Base-by-base conservation (phyloP, 2,888 invertebrate genomes). In the Drosophila lutescens region DNA sequence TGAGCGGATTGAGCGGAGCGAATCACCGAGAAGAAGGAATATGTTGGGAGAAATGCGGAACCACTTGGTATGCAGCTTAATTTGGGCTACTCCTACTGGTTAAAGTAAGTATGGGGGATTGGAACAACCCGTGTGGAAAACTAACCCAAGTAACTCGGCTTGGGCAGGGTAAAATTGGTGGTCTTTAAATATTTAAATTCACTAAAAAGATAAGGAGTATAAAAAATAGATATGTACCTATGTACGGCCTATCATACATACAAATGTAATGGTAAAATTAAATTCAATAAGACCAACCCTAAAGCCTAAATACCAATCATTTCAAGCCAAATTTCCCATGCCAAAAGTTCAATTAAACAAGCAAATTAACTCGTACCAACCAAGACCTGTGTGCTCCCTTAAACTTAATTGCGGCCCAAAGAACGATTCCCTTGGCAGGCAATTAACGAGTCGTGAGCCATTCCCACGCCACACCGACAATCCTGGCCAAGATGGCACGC, bases 381-480 rank as follows among this genome's bases (percentile, higher is more conserved):
- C 5, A 26, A 46, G 44, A 20, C n/a, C 46, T 15, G 3, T 9
- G 23, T 9, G 23, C 62, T 62, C 62, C 62, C 63, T 50, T 32
- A 12, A n/a, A 50, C 13, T 59, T 44, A 60, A 57, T 60, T 60
- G 36, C 43, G 1, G 8, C 23, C 8, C 23, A 23, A 36, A 50
- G 65, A 61, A 61, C 66, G 34, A 30, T 63, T 60, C 61, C 62
- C 62, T 61, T 63, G 41, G 63, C 41, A 34, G 43, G 69, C 51
- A 51, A 53, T 53, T 69, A 54, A 71, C 54, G 15, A 61, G 10
- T 72, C 63, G 50, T 65, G 66, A 44, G 50, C 26, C 74, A 56
- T 74, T 74, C 74, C 75, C 74, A 74, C 73, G 75, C 74, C 74
- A 15, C 9, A 5, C 49, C 50, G 26, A 12, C 46, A 41, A 20